Evolutionary conservation across 2,888 invertebrate genomes (phyloP).

Genomic region (Conchocele bisecta): DNA sequence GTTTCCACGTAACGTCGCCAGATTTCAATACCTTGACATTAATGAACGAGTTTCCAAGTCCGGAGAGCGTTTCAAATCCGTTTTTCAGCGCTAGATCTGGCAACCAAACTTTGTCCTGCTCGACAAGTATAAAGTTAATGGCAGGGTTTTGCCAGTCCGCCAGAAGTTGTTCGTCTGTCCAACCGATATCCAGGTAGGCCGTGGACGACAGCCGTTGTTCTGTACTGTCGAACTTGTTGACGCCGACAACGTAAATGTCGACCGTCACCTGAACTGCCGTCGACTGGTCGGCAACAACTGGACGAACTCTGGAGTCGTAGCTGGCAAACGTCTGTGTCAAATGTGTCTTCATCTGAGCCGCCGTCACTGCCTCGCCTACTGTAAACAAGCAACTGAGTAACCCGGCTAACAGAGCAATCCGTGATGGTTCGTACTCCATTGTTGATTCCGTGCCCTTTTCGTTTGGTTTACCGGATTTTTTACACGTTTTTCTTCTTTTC

Average conservation of each 20-base stretch:
- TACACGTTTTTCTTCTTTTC: no score
- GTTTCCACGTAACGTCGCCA: slow-evolving; percentile 51
- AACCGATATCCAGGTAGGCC: slow-evolving; percentile 39
- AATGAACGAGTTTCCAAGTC: slow-evolving; percentile 54
- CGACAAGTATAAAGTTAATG: slow-evolving; percentile 30
- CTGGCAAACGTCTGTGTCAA: slow-evolving; percentile 20
- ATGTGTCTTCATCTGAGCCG: slow-evolving; percentile 41
- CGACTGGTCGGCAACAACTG: slow-evolving; percentile 34
- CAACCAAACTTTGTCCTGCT: slow-evolving; percentile 46
- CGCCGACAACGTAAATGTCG: slow-evolving; percentile 43
- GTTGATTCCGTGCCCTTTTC: no score
- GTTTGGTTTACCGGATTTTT: no score
- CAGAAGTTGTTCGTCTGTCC: slow-evolving; percentile 41
- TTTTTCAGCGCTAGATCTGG: slow-evolving; percentile 59
- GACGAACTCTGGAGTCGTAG: slow-evolving; percentile 46
- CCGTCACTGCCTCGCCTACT: slow-evolving; percentile 15
- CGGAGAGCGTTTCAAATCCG: slow-evolving; percentile 52
- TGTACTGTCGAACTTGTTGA: slow-evolving; percentile 45
- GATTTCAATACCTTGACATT: slow-evolving; percentile 25
- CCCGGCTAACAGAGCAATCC: no score
- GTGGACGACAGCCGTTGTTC: slow-evolving; percentile 49
- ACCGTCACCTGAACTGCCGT: slow-evolving; percentile 36
- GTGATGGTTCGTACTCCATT: no score
- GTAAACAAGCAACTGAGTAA: no score
- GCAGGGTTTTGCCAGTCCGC: slow-evolving; percentile 24